phyloP scores from a whole-genome alignment of 2,113 vertebrate genomes.

The Dicentrarchus labrax region DNA sequence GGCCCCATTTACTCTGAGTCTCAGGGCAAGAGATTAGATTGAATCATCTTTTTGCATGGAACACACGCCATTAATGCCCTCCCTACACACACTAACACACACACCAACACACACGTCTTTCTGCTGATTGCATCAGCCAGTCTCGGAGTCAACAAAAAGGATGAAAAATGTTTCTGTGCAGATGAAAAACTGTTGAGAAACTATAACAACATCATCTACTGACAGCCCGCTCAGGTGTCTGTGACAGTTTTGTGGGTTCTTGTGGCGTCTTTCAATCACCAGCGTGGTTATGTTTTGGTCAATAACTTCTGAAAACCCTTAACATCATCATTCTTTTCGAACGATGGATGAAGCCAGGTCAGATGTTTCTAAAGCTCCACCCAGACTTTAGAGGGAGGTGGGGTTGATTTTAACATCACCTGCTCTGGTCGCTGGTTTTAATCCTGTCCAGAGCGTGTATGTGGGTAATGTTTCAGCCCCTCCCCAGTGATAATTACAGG shows the following conservation, averaged over 20 bases:
- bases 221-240: not conserved
- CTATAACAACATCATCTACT: not conserved
- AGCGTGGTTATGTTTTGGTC: not conserved
- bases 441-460: not conserved
- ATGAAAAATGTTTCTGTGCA: not conserved
- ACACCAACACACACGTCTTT: not conserved
- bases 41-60: conserved; percentile 40
- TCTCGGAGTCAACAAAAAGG: not conserved
- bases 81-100: not conserved
- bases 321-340: not conserved
- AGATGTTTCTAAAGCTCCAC: not conserved
- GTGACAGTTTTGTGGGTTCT: not conserved
- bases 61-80: not conserved
- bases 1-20: conserved; percentile 37
- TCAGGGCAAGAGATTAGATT: conserved; percentile 21
- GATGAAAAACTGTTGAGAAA: not conserved
- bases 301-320: not conserved
- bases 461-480: not conserved
- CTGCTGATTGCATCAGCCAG: not conserved
- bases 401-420: not conserved
- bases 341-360: not conserved
- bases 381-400: not conserved
- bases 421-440: not conserved
- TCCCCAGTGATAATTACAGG: not conserved
- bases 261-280: not conserved